Evolutionary conservation across 2,113 vertebrate species (phyloP).

Genomic region (Eulacestoma nigropectus): DNA sequence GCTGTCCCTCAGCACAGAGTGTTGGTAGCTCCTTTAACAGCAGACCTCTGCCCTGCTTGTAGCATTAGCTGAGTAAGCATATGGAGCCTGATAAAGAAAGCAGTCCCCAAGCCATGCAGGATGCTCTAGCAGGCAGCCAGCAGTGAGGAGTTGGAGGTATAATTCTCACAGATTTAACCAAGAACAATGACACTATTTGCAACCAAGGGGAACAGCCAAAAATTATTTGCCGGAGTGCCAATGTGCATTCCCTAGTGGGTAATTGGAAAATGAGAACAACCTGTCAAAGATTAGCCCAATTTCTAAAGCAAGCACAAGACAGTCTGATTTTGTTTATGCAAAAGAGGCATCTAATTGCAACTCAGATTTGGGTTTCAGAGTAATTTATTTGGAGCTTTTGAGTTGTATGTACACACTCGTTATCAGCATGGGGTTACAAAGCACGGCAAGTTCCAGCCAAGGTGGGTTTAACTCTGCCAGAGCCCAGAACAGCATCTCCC

Average conservation of each 20-base stretch:
- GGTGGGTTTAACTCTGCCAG: neutral
- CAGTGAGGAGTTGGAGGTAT: neutral
- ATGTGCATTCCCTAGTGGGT: neutral
- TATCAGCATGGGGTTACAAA: neutral
- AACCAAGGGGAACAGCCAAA: constrained; percentile 30
- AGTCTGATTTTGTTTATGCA: constrained; percentile 45
- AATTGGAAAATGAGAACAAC: constrained; percentile 60
- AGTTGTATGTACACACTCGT: neutral
- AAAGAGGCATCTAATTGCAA: constrained; percentile 9
- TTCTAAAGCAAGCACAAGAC: constrained; percentile 43
- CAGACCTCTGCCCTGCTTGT: neutral
- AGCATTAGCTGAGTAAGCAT: neutral
- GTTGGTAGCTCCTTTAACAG: neutral
- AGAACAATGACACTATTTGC: constrained; percentile 53
- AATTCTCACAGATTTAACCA: constrained; percentile 52
- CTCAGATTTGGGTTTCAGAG: constrained; percentile 24
- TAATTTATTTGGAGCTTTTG: neutral
- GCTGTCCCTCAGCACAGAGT: neutral
- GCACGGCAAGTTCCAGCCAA: neutral
- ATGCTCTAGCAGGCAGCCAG: constrained; percentile 3
- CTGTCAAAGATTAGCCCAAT: constrained; percentile 61
- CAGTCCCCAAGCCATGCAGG: neutral
- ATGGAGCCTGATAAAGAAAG: constrained; percentile 37
- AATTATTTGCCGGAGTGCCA: constrained; percentile 36
- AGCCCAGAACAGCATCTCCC: neutral